A percentile compares a stretch with the other conserved stretches of the same genome.
phyloP scores from a whole-genome alignment of 2,888 invertebrate genomes.

The Drosophila crucigera region DNA sequence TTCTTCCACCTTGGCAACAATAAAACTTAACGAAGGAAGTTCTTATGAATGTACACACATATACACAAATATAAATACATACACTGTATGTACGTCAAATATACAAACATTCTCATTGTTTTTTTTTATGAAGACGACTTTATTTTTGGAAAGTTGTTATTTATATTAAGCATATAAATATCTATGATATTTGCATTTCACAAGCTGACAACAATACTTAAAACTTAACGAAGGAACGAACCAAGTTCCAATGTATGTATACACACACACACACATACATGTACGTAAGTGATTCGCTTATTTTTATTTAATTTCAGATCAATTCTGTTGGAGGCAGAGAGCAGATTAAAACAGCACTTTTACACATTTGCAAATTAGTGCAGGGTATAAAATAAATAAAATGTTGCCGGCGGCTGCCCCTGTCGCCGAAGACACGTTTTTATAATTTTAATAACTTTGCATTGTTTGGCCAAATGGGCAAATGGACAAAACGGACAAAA shows the following conservation, averaged over 20 bases:
- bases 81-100: background rate
- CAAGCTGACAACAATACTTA: background rate
- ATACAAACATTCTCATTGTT: background rate
- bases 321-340: background rate
- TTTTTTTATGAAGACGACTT: background rate
- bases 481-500: slow-evolving; percentile 50
- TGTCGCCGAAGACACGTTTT: slow-evolving; percentile 46
- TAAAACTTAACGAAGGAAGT: background rate
- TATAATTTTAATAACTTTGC: slow-evolving; percentile 67
- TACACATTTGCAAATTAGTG: background rate
- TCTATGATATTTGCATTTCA: background rate
- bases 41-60: background rate
- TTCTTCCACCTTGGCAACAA: background rate
- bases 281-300: background rate
- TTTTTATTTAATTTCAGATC: background rate
- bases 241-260: background rate
- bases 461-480: slow-evolving; percentile 55
- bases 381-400: background rate
- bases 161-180: background rate
- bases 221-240: background rate
- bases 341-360: background rate
- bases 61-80: background rate
- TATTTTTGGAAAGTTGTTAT: background rate
- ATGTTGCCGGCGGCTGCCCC: slow-evolving; percentile 25
- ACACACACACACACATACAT: background rate